Evolutionary conservation across 2,888 invertebrate genomes (phyloP).

Genomic region (Bembecia ichneumoniformis): DNA sequence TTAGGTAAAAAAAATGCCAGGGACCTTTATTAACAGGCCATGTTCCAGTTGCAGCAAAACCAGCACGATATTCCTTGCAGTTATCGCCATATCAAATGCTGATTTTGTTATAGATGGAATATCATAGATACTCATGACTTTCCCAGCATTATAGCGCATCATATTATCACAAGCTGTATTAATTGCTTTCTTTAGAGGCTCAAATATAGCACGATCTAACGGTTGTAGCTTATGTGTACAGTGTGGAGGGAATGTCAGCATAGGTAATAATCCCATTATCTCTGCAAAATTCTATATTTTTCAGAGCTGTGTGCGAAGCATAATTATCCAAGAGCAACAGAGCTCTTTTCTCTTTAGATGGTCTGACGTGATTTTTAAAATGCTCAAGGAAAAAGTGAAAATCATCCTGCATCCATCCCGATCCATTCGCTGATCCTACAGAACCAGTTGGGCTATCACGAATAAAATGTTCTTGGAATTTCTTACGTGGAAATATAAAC

Average conservation of each 20-base stretch:
- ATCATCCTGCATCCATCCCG: constrained; percentile 13
- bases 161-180: constrained; percentile 10
- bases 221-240: constrained; percentile 32
- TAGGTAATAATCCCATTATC: constrained; percentile 21
- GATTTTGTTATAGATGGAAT: neutral
- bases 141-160: constrained; percentile 13
- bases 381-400: constrained; percentile 8
- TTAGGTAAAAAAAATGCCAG: no score
- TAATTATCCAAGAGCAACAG: constrained; percentile 10
- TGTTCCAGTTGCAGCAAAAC: constrained; percentile 1
- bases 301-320: constrained; percentile 8
- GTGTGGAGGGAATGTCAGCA: constrained; percentile 28
- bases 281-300: constrained; percentile 21
- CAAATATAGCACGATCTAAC: constrained; percentile 24
- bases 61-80: neutral
- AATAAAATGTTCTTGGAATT: constrained; percentile 16
- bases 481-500: constrained; percentile 17
- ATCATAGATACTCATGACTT: constrained; percentile 25
- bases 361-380: constrained; percentile 4
- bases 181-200: constrained; percentile 23
- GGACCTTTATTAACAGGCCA: no score
- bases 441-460: constrained; percentile 20
- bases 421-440: constrained; percentile 13
- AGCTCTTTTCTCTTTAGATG: constrained; percentile 3
- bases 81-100: neutral